phyloP scores from a whole-genome alignment of 2,797 vertebrate genomes.

The Chromobotia macracanthus region DNA sequence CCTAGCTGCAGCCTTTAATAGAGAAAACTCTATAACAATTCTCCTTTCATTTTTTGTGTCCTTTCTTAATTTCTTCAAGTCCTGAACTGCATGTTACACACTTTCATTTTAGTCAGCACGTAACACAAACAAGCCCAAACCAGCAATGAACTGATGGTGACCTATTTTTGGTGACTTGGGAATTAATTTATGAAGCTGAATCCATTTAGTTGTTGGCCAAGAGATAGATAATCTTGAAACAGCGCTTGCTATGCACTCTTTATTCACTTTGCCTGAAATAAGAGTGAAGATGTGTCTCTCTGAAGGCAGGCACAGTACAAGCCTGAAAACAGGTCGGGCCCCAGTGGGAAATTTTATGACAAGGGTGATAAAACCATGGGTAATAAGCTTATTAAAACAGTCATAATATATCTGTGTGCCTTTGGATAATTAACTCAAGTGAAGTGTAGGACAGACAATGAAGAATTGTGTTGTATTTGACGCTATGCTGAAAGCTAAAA shows the following conservation, averaged over 20 bases:
- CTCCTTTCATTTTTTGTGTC: neutral
- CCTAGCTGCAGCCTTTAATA: neutral
- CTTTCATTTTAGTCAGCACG: neutral
- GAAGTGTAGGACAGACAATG: constrained; percentile 1
- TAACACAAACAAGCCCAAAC: constrained; percentile 17
- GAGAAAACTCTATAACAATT: neutral
- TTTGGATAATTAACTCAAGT: constrained; percentile 28
- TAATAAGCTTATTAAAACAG: neutral
- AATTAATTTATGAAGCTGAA: neutral
- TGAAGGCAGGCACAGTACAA: constrained; percentile 19
- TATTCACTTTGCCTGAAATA: constrained; percentile 5
- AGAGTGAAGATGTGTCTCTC: neutral
- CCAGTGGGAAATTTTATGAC: neutral
- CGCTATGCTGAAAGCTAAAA: neutral
- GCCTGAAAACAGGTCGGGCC: neutral
- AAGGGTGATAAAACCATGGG: neutral
- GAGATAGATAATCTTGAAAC: neutral
- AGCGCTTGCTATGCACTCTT: neutral
- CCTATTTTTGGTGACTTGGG: neutral
- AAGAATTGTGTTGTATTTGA: neutral
- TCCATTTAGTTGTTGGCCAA: neutral
- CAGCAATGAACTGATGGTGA: neutral
- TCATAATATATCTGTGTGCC: constrained; percentile 17
- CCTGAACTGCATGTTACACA: neutral
- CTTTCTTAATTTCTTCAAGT: neutral